Evolutionary conservation across 2,113 vertebrate species (phyloP).

Genomic region (Solea solea): DNA sequence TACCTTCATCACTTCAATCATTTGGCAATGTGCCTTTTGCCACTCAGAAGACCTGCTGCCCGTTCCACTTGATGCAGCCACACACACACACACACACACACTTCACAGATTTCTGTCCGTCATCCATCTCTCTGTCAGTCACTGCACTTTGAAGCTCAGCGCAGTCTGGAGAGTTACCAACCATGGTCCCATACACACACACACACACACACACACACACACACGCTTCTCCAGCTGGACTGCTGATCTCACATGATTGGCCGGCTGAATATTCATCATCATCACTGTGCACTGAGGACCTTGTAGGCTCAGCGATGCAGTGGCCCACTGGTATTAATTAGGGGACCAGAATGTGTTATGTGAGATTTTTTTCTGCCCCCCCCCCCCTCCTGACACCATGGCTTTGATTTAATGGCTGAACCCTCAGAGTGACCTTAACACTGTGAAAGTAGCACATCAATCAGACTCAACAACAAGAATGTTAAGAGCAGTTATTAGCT

Average conservation of each 20-base stretch:
- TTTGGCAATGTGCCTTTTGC: conserved; percentile 67
- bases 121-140: conserved; percentile 64
- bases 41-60: conserved; percentile 57
- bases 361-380: conserved; percentile 29
- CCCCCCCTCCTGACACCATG: conserved; percentile 24
- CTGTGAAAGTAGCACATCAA: conserved; percentile 13
- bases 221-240: conserved; percentile 56
- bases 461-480: background rate
- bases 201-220: conserved; percentile 25
- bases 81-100: conserved; percentile 32
- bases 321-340: conserved; percentile 62
- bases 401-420: conserved; percentile 26
- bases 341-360: conserved; percentile 34
- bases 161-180: conserved; percentile 67
- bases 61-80: conserved; percentile 44
- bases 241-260: conserved; percentile 51
- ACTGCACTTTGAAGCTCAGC: conserved; percentile 70
- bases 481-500: background rate
- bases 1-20: conserved; percentile 75
- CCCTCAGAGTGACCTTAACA: conserved; percentile 19
- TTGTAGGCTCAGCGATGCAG: conserved; percentile 49
- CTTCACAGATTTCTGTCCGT: conserved; percentile 56
- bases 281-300: conserved; percentile 41
- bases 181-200: conserved; percentile 13
- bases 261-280: conserved; percentile 68